These are phyloP conservation scores for Spilarctia lutea DNA, from an alignment of 2,888 invertebrate species.

Conservation along the genomic window DNA sequence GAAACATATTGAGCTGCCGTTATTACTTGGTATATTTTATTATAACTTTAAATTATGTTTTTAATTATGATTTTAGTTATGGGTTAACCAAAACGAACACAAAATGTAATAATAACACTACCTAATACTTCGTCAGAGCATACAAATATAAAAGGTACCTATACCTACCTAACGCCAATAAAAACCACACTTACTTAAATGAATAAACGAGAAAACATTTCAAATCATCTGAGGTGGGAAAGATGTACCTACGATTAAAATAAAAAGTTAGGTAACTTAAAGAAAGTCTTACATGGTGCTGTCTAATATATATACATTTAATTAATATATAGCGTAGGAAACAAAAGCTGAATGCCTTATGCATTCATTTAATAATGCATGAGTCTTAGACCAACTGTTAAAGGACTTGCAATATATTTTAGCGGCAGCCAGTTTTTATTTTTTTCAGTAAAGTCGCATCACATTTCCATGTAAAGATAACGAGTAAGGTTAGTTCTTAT, in stretches of 20 bases:
- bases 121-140: neutral
- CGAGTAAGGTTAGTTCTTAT: conserved; percentile 45
- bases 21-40: no score
- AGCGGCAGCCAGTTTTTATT: conserved; percentile 23
- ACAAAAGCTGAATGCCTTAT: conserved; percentile 36
- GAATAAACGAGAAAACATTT: neutral
- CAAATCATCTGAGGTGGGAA: neutral
- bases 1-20: no score
- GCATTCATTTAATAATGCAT: conserved; percentile 51
- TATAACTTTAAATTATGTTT: no score
- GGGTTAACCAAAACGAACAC: no score
- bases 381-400: conserved; percentile 26
- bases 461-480: conserved; percentile 47
- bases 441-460: conserved; percentile 41
- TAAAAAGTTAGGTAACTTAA: neutral
- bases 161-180: no score
- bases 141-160: neutral
- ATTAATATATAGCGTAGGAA: conserved; percentile 21
- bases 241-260: neutral
- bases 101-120: neutral
- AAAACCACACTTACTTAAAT: neutral
- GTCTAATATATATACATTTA: conserved; percentile 11
- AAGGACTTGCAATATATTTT: conserved; percentile 23
- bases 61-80: no score
- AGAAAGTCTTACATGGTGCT: conserved; percentile 18